A percentile compares a stretch with the other conserved stretches of the same genome.
Evolutionary conservation across 1,140 invertebrate species (phyloP).

Genomic region (Drosophila navojoa): DNA sequence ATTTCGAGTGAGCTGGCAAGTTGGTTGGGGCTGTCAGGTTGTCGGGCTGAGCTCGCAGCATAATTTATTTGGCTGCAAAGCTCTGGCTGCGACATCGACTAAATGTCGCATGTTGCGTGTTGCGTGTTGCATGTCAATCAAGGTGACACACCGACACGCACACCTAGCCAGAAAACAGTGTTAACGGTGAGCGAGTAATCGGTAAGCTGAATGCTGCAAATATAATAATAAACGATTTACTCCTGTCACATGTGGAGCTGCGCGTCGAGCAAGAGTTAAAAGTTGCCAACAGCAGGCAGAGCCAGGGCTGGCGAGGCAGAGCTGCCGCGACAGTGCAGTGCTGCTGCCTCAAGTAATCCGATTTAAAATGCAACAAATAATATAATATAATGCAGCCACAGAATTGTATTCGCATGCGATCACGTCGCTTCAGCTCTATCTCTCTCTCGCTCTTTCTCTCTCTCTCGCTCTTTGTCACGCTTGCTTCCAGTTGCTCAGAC

Average conservation of each 20-base stretch:
- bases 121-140: conserved; percentile 67
- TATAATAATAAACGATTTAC: conserved; percentile 74
- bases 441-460: no score
- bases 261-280: background rate
- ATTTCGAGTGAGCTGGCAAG: background rate
- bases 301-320: conserved; percentile 25
- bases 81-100: background rate
- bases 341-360: conserved; percentile 78
- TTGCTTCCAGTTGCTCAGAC: no score
- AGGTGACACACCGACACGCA: conserved; percentile 27
- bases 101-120: conserved; percentile 11
- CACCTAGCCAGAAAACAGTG: conserved; percentile 46
- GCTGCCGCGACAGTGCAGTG: conserved; percentile 58
- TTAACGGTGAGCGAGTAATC: conserved; percentile 12
- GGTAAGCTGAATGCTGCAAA: conserved; percentile 31
- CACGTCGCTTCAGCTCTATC: conserved; percentile 54
- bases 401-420: conserved; percentile 76
- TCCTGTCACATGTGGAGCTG: conserved; percentile 1
- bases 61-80: background rate
- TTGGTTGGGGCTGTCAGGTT: background rate
- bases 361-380: conserved; percentile 78
- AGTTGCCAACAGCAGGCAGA: conserved; percentile 44
- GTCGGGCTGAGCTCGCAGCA: conserved; percentile 3
- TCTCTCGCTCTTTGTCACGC: no score
- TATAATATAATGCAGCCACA: conserved; percentile 68